These are phyloP conservation scores for Aphis craccivora DNA, from an alignment of 1,140 invertebrate genomes.

Conservation along the genomic window DNA sequence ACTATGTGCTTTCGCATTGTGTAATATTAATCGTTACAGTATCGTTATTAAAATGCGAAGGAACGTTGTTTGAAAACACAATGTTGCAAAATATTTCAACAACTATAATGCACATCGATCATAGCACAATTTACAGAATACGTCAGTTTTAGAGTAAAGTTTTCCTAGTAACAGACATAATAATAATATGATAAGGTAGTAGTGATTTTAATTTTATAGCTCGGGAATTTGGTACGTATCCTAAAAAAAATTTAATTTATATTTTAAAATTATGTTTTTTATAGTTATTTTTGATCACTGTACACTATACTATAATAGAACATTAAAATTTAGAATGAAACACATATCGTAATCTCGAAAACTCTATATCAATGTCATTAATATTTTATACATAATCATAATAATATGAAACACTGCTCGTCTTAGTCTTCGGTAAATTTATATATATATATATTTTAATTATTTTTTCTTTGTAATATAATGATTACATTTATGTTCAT, in stretches of 20 bases:
- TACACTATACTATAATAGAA: neutral
- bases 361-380: neutral
- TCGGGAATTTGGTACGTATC: neutral
- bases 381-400: neutral
- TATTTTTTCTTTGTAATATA: too few relatives aligned
- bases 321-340: neutral
- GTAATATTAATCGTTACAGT: neutral
- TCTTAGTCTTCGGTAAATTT: too few relatives aligned
- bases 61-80: neutral
- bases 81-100: neutral
- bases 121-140: neutral
- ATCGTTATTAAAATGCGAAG: neutral
- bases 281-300: neutral
- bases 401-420: too few relatives aligned
- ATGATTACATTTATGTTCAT: too few relatives aligned
- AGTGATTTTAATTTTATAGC: neutral
- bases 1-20: neutral
- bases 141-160: neutral
- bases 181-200: neutral
- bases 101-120: neutral
- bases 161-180: neutral
- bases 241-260: neutral
- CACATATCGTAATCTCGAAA: neutral
- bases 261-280: neutral
- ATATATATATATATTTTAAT: too few relatives aligned